A percentile compares a stretch with the other conserved stretches of the same genome.
These are phyloP conservation scores for Melieria crassipennis DNA, from an alignment of 2,888 invertebrate genomes.

Conservation along the genomic window DNA sequence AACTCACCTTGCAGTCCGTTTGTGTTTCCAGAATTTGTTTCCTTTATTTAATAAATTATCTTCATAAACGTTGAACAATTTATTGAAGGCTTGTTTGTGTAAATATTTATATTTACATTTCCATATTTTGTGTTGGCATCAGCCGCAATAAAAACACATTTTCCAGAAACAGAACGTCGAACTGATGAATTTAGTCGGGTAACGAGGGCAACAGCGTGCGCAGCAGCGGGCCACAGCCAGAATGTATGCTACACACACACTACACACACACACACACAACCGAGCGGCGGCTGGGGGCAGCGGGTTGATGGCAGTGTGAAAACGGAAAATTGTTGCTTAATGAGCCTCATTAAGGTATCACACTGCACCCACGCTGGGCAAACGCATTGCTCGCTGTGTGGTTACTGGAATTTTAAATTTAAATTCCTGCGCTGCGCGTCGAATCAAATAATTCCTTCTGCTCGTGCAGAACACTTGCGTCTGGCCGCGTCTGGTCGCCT, in stretches of 20 bases:
- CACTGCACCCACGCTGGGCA: neutral
- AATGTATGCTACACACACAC: too few species aligned
- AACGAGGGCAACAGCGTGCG: too few species aligned
- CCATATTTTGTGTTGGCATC: slow-evolving; percentile 27
- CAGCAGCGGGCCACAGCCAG: too few species aligned
- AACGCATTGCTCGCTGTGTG: neutral
- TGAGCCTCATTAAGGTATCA: slow-evolving; percentile 33
- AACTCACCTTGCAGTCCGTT: too few species aligned
- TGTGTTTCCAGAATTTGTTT: neutral
- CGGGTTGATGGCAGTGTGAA: slow-evolving; percentile 3
- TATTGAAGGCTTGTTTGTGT: slow-evolving; percentile 32
- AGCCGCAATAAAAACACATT: slow-evolving; percentile 17
- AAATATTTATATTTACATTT: slow-evolving; percentile 33
- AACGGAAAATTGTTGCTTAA: slow-evolving; percentile 24
- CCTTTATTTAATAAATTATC: slow-evolving; percentile 7
- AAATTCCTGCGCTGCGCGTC: slow-evolving; percentile 24
- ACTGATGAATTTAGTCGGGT: too few species aligned
- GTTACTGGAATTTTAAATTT: slow-evolving; percentile 21
- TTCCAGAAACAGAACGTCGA: neutral
- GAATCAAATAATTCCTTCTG: slow-evolving; percentile 25
- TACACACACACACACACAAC: too few species aligned
- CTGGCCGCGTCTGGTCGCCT: neutral
- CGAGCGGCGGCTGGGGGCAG: slow-evolving; percentile 2
- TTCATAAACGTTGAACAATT: slow-evolving; percentile 35
- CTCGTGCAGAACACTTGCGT: neutral